These are phyloP conservation scores for Morinoia aosen DNA, from an alignment of 2,888 invertebrate species.

Conservation along the genomic window DNA sequence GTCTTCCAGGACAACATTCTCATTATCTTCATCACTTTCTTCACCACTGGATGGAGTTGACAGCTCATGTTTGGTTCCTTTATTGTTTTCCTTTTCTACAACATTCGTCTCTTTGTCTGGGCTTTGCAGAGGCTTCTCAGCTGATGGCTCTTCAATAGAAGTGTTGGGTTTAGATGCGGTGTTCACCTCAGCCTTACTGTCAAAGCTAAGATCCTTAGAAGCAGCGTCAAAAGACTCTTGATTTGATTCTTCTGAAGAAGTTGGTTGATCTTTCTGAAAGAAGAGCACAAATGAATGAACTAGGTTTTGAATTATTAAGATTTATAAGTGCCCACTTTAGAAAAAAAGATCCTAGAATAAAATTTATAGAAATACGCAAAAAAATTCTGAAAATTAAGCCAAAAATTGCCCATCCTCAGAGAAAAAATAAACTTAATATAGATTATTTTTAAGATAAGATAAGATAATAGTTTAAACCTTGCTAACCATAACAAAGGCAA, in stretches of 20 bases:
- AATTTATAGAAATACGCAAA: too few relatives aligned
- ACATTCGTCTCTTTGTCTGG: neutral
- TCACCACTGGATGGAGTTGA: neutral
- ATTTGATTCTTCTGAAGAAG: neutral
- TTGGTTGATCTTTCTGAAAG: neutral
- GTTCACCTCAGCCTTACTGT: conserved; percentile 1
- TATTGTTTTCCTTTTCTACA: neutral
- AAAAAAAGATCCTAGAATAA: too few relatives aligned
- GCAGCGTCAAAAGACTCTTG: neutral
- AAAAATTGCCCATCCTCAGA: too few relatives aligned
- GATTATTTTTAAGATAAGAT: too few relatives aligned
- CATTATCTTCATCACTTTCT: conserved; percentile 54
- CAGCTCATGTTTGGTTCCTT: neutral
- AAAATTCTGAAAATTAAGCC: too few relatives aligned
- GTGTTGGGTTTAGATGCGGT: neutral
- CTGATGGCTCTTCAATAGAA: neutral
- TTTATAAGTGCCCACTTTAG: too few relatives aligned
- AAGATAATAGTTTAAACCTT: too few relatives aligned
- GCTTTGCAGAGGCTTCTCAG: neutral
- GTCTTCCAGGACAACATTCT: conserved; percentile 34
- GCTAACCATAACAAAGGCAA: too few relatives aligned
- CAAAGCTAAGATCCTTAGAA: neutral
- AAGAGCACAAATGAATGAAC: neutral
- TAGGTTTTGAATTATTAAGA: too few relatives aligned
- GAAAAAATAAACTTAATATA: too few relatives aligned